These are phyloP conservation scores for Steromphala cineraria DNA, from an alignment of 2,888 invertebrate species.

Conservation along the genomic window DNA sequence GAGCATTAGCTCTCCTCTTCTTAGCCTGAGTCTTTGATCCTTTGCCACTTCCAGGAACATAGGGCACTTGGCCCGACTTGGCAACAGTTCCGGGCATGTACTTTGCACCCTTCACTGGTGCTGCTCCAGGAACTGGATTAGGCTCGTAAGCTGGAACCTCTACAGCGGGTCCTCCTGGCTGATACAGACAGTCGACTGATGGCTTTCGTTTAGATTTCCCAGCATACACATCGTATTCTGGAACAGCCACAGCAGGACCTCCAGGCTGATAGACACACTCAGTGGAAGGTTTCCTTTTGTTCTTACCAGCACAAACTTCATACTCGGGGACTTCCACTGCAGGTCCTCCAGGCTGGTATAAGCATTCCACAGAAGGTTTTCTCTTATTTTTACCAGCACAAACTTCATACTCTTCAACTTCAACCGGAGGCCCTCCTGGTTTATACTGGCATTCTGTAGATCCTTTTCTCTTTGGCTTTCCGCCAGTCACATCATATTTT, in stretches of 20 bases:
- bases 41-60: not conserved
- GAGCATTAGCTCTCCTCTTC: constrained; percentile 23
- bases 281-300: not conserved
- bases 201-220: not conserved
- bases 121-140: constrained; percentile 51
- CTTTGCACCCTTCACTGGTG: constrained; percentile 42
- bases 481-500: constrained; percentile 19
- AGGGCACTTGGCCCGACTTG: not conserved
- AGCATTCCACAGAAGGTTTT: not conserved
- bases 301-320: not conserved
- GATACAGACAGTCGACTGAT: not conserved
- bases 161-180: constrained; percentile 12
- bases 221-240: constrained; percentile 22
- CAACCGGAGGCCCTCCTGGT: not conserved
- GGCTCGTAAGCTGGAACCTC: constrained; percentile 34
- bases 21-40: not conserved
- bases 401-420: not conserved
- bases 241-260: constrained; percentile 31
- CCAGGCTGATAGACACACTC: not conserved
- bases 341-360: constrained; percentile 3
- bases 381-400: not conserved
- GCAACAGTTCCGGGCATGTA: constrained; percentile 10
- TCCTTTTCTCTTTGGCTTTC: not conserved
- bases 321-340: constrained; percentile 28
- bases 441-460: constrained; percentile 7